Evolutionary conservation across 2,113 vertebrate species (phyloP).

Genomic region (Petaurus breviceps): DNA sequence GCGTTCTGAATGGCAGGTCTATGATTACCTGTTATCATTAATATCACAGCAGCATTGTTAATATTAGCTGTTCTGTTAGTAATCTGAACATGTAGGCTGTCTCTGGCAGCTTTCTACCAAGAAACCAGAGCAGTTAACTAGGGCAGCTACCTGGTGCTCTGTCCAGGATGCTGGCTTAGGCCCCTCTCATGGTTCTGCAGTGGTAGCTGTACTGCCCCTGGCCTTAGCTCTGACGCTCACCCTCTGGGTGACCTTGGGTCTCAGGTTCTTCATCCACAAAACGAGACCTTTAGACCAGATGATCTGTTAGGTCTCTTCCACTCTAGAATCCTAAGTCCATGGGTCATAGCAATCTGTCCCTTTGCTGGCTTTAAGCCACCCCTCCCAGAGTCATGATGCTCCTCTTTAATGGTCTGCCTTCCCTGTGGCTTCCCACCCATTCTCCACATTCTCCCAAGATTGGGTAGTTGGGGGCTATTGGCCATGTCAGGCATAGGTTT

Average conservation of each 20-base stretch:
- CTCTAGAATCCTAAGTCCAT: background rate
- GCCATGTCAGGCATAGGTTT: background rate
- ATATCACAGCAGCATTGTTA: background rate
- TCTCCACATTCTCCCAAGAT: background rate
- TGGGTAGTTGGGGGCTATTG: background rate
- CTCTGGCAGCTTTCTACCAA: background rate
- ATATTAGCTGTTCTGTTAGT: background rate
- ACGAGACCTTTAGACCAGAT: background rate
- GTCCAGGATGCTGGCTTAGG: fast-evolving
- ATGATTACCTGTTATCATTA: background rate
- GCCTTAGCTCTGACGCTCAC: background rate
- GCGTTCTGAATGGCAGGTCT: background rate
- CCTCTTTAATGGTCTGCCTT: background rate
- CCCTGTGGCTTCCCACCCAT: too few species aligned
- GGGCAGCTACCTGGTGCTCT: background rate
- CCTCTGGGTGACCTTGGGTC: background rate
- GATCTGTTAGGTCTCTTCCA: background rate
- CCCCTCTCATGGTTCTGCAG: fast-evolving
- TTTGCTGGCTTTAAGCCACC: background rate
- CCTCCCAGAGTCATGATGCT: background rate
- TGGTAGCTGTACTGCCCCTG: background rate
- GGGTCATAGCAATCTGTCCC: background rate
- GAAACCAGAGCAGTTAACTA: background rate
- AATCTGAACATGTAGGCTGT: background rate
- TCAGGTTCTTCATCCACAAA: background rate